Evolutionary conservation across 2,797 vertebrate genomes (phyloP), one percentile per base, ranked within the genome.

Genomic region (Capromys pilorides): DNA sequence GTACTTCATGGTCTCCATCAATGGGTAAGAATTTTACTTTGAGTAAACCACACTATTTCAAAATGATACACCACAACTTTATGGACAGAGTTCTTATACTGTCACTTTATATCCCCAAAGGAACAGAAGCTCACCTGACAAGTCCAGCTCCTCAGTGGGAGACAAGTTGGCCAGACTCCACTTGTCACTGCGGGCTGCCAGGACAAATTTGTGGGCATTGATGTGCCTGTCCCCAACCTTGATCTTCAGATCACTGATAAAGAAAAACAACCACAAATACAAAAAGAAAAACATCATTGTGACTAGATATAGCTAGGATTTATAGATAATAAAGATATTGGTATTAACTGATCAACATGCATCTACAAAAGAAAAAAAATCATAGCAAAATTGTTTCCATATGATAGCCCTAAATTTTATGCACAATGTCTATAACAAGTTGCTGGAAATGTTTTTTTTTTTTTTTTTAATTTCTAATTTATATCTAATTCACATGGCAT

Each of bases 201-300:
- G 97, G 75, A 99, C 99, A 97, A 99, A 99, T 97, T 99, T 99
- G 97, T 99, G 99, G 96, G 99, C 99, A 9, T 85, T 98, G 97
- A 99, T 98, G 81, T 92, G 96, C 94, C 98, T 98, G 94, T 98
- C 98, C 80, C 98, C 98, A 83, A 99, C 98, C 96, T 99, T 99
- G 97, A 99, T 99, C 98, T 99, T 99, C 97, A 99, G 98, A 97
- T 99, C 99, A 98, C 99, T 99, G 98, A 59, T 83, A 14, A 28
- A 93, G 71, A 26, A 84, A 94, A 97, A 97, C 66, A 95, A 28
- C 1, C 93, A 96, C 2, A 94, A 6, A 93, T 0, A 66, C 0
- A 0, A 12, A 94, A 82, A 94, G 33, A 79, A 90, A 95, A 90
- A 61, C 36, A 26, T 81, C 51, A 78, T 57, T 18, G 19, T 71